phyloP scores from a whole-genome alignment of 2,113 vertebrate species.

The Philantomba maxwellii region DNA sequence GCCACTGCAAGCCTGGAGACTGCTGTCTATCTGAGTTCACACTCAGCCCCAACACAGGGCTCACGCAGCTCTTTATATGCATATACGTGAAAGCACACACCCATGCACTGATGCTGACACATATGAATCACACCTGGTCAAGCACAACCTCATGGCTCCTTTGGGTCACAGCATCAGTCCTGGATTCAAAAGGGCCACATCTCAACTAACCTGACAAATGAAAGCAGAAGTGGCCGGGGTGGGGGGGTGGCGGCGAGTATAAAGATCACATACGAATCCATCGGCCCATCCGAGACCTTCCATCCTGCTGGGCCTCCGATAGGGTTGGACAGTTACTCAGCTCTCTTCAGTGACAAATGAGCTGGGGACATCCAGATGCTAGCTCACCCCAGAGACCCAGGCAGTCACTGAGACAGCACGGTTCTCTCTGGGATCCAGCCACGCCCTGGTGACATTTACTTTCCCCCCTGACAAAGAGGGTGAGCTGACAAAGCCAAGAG shows the following conservation, averaged over 20 bases:
- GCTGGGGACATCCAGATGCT: neutral
- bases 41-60: accelerated
- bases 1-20: neutral
- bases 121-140: neutral
- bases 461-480: neutral
- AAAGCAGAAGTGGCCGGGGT: neutral
- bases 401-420: neutral
- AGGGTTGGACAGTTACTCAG: neutral
- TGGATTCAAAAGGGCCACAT: neutral
- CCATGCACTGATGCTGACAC: neutral
- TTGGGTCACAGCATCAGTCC: neutral
- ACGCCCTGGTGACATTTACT: neutral
- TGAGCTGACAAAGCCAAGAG: neutral
- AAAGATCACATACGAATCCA: neutral
- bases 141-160: neutral
- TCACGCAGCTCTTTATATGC: neutral
- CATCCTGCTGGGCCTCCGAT: neutral
- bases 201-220: neutral
- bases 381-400: neutral
- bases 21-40: accelerated
- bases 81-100: neutral
- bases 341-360: neutral
- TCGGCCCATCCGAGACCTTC: neutral
- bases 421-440: neutral
- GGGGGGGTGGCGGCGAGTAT: accelerated